phyloP scores from a whole-genome alignment of 2,888 invertebrate species.

The Agyllia agylla region DNA sequence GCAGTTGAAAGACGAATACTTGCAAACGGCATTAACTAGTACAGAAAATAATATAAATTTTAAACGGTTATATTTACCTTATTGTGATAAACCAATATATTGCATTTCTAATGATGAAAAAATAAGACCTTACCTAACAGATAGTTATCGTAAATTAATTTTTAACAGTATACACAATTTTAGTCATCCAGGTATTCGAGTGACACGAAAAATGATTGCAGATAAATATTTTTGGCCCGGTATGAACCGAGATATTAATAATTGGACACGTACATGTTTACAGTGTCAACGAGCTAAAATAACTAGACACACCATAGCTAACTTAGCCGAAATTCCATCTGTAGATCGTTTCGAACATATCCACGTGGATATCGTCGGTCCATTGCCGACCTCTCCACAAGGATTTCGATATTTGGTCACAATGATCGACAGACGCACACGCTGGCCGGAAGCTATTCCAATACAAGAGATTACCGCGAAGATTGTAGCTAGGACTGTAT shows the following conservation, averaged over 20 bases:
- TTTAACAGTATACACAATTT: not conserved
- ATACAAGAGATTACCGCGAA: not conserved
- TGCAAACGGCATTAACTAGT: not conserved
- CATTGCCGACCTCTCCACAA: not conserved
- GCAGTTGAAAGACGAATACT: not conserved
- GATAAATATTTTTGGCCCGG: not conserved
- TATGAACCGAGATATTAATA: not conserved
- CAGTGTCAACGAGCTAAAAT: not conserved
- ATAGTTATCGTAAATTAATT: not conserved
- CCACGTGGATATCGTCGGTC: not conserved
- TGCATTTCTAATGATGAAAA: not conserved
- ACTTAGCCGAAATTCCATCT: not conserved
- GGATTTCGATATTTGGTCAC: not conserved
- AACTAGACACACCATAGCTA: not conserved
- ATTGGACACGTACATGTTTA: not conserved
- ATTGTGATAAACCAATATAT: not conserved
- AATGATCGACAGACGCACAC: not conserved
- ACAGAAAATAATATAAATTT: not conserved
- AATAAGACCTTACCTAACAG: not conserved
- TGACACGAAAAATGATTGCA: not conserved
- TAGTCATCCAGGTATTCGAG: slow-evolving; percentile 11
- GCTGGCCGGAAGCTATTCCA: not conserved
- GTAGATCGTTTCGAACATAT: not conserved
- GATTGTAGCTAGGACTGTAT: not conserved
- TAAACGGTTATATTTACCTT: not conserved